Base-by-base conservation (phyloP, 2,113 vertebrate genomes). In the Haemorhous mexicanus region DNA sequence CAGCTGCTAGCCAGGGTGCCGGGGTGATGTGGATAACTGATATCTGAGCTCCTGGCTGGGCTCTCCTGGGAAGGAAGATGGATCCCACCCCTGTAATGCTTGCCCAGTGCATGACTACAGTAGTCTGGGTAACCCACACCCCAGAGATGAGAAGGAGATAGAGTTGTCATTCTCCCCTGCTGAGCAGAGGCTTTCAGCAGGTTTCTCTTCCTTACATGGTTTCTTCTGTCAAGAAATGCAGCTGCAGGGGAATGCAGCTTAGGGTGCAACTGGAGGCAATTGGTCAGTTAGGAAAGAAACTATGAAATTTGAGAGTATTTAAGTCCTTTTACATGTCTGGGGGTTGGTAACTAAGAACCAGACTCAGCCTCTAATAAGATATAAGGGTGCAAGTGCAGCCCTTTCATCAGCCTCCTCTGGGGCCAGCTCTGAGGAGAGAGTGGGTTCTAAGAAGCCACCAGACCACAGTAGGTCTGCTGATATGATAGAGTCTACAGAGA, bases 401-500 rank as follows among this genome's bases (percentile, higher is more conserved):
- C 30, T 88, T 55, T 43, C 64, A 52, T 39, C 73, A 77, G 26
- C 19, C 43, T 80, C 59, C 72, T 83, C 17, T 56, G 53, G 33
- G 55, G 52, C 30, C 82, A 76, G 21, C 41, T 76, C n/a, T 52
- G 59, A 46, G 44, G 50, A 70, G 49, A 50, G 28, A 52, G 23
- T 7, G 62, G 41, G 24, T 43, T 78, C 77, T 70, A 52, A 58
- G 61, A 66, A 75, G 69, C 35, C 62, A 27, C 41, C 28, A 61
- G 52, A 27, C 55, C 56, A 19, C 5, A 44, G 27, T 1, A 52
- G 49, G 24, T 49, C 44, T 84, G 62, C 61, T 5, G 4, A 32
- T 61, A 39, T 0, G 7, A 55, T 27, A 22, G 0, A 3, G 9
- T n/a, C 49, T 30, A 2, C 3, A 44, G 53, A 75, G 73, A 70